Evolutionary conservation across 2,888 invertebrate genomes (phyloP).

Genomic region (Rhingia campestris): DNA sequence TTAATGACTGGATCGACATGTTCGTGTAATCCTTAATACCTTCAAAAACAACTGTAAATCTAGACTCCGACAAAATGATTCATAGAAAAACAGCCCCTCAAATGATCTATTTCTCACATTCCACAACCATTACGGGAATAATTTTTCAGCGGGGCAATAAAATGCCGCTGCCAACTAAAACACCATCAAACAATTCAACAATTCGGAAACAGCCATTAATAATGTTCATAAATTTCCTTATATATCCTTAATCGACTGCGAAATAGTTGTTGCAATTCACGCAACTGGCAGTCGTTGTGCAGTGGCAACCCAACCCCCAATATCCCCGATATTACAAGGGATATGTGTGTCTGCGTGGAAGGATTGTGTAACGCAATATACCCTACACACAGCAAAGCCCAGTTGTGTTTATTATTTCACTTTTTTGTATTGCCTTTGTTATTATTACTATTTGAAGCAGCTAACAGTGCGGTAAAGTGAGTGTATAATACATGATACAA

Average conservation of each 20-base stretch:
- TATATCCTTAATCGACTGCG: conserved; percentile 51
- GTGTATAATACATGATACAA: conserved; percentile 44
- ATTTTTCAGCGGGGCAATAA: conserved; percentile 49
- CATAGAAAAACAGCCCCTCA: not conserved
- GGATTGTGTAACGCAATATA: conserved; percentile 19
- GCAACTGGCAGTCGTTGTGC: conserved; percentile 27
- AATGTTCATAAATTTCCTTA: conserved; percentile 61
- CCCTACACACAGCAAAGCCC: conserved; percentile 37
- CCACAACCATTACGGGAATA: conserved; percentile 27
- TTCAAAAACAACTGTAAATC: conserved; percentile 15
- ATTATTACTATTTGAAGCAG: conserved; percentile 50
- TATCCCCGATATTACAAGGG: not conserved
- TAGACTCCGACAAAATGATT: not conserved
- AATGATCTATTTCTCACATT: conserved; percentile 32
- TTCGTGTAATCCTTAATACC: conserved; percentile 28
- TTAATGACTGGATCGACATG: not conserved
- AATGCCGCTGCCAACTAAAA: conserved; percentile 58
- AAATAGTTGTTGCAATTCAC: conserved; percentile 64
- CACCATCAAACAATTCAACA: conserved; percentile 66
- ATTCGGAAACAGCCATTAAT: conserved; percentile 68
- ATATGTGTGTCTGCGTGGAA: not conserved
- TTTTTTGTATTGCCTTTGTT: conserved; percentile 38
- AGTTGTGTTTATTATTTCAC: conserved; percentile 67
- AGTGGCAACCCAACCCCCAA: not conserved
- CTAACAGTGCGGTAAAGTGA: conserved; percentile 42